A percentile compares a stretch with the other conserved stretches of the same genome.
Conservation (phyloP, 2,888 invertebrate genomes). For the Steinernema carpocapsae region DNA sequence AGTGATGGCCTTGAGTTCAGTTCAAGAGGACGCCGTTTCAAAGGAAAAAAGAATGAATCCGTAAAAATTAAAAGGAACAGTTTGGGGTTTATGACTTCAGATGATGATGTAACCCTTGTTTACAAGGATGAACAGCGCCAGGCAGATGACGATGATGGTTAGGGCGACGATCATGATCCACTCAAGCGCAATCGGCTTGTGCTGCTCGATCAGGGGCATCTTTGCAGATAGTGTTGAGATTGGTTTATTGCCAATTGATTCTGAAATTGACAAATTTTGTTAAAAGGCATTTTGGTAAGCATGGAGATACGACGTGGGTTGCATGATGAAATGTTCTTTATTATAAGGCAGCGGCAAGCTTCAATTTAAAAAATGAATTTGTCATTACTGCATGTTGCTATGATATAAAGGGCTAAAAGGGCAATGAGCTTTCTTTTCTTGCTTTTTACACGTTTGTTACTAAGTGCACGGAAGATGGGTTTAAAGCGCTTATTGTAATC, state of each 20-base stretch:
- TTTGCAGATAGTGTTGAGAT: not conserved
- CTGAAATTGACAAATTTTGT: too few species aligned
- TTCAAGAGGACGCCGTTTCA: not conserved
- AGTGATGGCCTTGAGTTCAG: constrained; percentile 8
- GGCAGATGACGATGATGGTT: constrained; percentile 33
- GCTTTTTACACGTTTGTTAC: too few species aligned
- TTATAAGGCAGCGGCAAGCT: too few species aligned
- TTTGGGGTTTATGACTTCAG: constrained; percentile 1
- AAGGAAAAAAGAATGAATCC: not conserved
- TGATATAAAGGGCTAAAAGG: too few species aligned
- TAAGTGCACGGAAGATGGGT: too few species aligned
- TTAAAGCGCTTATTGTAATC: too few species aligned
- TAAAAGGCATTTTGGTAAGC: too few species aligned
- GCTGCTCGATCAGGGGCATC: constrained; percentile 39
- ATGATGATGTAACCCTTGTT: constrained; percentile 31
- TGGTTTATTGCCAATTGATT: not conserved
- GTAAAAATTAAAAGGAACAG: not conserved
- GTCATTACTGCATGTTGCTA: too few species aligned
- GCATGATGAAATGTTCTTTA: too few species aligned
- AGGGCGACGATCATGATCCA: constrained; percentile 38
- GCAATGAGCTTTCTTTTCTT: too few species aligned
- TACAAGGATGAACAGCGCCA: constrained; percentile 36
- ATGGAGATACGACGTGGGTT: too few species aligned
- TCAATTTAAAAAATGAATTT: too few species aligned
- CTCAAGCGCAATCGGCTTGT: constrained; percentile 38